Evolutionary conservation across 2,797 vertebrate genomes (phyloP).

Genomic region (Argya squamiceps): DNA sequence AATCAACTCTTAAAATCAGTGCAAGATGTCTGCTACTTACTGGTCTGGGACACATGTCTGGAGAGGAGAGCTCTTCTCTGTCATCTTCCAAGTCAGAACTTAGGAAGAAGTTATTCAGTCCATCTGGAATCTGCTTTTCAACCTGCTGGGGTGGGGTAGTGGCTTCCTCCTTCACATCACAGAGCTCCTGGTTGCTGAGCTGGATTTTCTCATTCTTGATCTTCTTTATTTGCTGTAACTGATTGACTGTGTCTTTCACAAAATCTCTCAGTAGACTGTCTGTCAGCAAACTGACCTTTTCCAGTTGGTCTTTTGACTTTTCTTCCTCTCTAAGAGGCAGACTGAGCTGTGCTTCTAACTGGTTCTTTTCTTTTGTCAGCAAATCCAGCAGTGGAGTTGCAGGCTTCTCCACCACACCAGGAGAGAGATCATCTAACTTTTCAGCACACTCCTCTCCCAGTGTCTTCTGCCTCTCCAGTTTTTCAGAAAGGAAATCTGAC

Average conservation of each 20-base stretch:
- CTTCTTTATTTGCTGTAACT: constrained; percentile 88
- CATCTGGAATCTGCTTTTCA: constrained; percentile 67
- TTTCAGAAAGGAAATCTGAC: constrained; percentile 69
- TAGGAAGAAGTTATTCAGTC: constrained; percentile 79
- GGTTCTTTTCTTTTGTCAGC: constrained; percentile 77
- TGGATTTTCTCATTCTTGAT: constrained; percentile 87
- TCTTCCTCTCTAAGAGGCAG: constrained; percentile 60
- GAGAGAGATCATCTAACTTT: constrained; percentile 60
- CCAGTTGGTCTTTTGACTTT: constrained; percentile 64
- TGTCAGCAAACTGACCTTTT: constrained; percentile 78
- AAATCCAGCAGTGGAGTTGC: constrained; percentile 80
- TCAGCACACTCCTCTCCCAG: constrained; percentile 61
- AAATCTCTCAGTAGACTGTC: constrained; percentile 86
- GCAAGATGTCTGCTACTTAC: constrained; percentile 79
- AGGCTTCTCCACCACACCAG: constrained; percentile 41
- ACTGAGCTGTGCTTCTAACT: constrained; percentile 71
- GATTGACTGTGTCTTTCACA: constrained; percentile 84
- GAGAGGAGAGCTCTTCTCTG: constrained; percentile 85
- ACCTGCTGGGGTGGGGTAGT: not conserved
- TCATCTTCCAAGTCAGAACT: constrained; percentile 84
- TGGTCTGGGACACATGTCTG: constrained; percentile 87
- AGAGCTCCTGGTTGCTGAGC: constrained; percentile 75
- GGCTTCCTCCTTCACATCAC: constrained; percentile 57
- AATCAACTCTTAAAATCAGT: not conserved
- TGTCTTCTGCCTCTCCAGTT: constrained; percentile 64